A percentile compares a stretch with the other conserved stretches of the same genome.
phyloP scores from a whole-genome alignment of 2,888 invertebrate species.

The Cyclophora punctaria region DNA sequence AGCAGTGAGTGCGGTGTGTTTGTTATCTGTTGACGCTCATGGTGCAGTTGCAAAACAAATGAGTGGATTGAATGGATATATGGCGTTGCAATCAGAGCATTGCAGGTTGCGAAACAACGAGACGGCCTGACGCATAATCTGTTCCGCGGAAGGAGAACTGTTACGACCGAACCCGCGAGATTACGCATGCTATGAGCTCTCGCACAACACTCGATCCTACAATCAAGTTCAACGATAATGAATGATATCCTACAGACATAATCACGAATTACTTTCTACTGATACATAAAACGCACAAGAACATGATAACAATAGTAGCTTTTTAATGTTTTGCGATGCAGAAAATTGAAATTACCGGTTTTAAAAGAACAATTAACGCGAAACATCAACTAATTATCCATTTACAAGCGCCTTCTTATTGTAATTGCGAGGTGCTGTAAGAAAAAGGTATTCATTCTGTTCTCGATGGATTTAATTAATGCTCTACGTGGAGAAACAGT shows the following conservation, averaged over 20 bases:
- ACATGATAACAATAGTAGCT: conserved; percentile 21
- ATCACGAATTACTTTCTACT: conserved; percentile 14
- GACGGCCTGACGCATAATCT: conserved; percentile 56
- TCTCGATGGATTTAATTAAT: too few relatives aligned
- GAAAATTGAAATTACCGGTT: conserved; percentile 8
- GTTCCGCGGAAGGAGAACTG: conserved; percentile 51
- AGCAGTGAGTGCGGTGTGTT: conserved; percentile 9
- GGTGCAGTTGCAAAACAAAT: conserved; percentile 45
- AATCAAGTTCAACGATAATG: too few relatives aligned
- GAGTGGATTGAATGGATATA: conserved; percentile 31
- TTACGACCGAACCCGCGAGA: conserved; percentile 29
- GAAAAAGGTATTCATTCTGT: background rate
- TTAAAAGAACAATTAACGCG: background rate
- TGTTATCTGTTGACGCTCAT: conserved; percentile 15
- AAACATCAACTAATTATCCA: too few relatives aligned
- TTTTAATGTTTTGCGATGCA: conserved; percentile 17
- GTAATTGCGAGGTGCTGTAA: background rate
- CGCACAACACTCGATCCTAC: too few relatives aligned
- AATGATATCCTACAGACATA: too few relatives aligned
- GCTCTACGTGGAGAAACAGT: background rate
- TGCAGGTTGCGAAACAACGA: conserved; percentile 61
- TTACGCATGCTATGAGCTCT: background rate
- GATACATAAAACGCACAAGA: conserved; percentile 16
- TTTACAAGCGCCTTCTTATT: too few relatives aligned
- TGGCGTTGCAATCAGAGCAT: conserved; percentile 69